These are phyloP conservation scores for Gadus macrocephalus DNA, from an alignment of 2,113 vertebrate species.

Conservation along the genomic window DNA sequence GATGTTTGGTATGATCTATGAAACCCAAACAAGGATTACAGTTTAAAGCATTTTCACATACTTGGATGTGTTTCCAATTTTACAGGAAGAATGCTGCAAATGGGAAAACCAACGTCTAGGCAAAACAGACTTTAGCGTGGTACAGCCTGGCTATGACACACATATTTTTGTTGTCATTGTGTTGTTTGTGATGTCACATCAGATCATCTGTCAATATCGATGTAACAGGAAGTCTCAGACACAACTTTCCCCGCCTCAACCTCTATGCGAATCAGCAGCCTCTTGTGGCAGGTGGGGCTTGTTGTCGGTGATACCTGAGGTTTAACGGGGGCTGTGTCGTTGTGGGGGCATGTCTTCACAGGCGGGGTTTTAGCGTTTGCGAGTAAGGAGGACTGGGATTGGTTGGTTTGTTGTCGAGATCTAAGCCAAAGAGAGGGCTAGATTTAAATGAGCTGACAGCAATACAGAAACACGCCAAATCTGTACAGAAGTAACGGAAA, in stretches of 20 bases:
- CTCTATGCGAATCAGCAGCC: conserved; percentile 62
- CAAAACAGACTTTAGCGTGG: too few species aligned
- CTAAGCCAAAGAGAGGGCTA: conserved; percentile 60
- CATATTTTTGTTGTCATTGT: too few species aligned
- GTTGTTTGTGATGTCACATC: not conserved
- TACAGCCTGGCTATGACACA: too few species aligned
- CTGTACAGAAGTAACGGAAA: not conserved
- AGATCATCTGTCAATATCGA: conserved; percentile 23
- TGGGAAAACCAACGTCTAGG: too few species aligned
- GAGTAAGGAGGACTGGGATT: conserved; percentile 62
- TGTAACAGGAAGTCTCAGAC: conserved; percentile 53
- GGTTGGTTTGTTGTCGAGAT: conserved; percentile 61
- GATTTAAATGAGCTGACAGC: conserved; percentile 31
- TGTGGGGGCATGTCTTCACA: not conserved
- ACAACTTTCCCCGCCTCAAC: conserved; percentile 51
- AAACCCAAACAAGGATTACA: too few species aligned
- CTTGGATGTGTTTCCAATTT: too few species aligned
- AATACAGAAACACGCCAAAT: too few species aligned
- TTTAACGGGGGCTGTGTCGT: conserved; percentile 16
- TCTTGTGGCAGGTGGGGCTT: conserved; percentile 32
- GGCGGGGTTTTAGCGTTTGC: conserved; percentile 39
- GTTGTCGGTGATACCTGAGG: not conserved
- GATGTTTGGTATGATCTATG: too few species aligned
- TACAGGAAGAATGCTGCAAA: too few species aligned
- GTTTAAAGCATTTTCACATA: too few species aligned